Conservation (phyloP, 2,113 vertebrate genomes). For the Acanthisitta chloris region DNA sequence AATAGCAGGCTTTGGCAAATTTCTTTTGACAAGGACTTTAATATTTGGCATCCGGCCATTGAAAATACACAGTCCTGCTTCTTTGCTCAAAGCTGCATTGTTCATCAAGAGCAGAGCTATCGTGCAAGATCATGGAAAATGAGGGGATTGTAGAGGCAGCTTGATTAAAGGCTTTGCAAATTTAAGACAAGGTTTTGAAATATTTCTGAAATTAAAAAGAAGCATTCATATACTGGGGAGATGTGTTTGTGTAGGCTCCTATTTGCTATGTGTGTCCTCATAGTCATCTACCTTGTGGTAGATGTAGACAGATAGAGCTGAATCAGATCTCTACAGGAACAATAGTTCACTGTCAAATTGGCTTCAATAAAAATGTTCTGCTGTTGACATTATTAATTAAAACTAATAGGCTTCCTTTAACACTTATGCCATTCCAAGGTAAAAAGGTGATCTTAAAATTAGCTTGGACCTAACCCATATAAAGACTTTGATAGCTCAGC, state of each 20-base stretch:
- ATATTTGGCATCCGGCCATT: constrained; percentile 19
- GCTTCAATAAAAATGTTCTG: neutral
- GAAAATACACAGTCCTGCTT: neutral
- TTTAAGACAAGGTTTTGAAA: neutral
- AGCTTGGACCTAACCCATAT: neutral
- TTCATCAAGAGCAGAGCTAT: neutral
- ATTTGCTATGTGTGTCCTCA: neutral
- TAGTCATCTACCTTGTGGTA: neutral
- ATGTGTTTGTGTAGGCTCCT: neutral
- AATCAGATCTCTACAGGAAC: neutral
- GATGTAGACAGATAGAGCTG: neutral
- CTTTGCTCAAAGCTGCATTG: constrained; percentile 6
- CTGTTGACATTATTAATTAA: neutral
- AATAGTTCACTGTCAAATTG: neutral
- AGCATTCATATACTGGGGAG: neutral
- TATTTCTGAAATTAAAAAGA: neutral
- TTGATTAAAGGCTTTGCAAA: neutral
- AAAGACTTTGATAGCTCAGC: neutral
- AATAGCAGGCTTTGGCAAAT: neutral
- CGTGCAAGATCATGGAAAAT: neutral
- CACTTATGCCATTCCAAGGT: neutral
- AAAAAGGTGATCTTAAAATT: neutral
- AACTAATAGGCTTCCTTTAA: neutral
- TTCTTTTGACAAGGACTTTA: constrained; percentile 15
- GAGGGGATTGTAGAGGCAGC: neutral